Conservation (phyloP, 2,888 invertebrate species). For the Diplazon laetatorius region DNA sequence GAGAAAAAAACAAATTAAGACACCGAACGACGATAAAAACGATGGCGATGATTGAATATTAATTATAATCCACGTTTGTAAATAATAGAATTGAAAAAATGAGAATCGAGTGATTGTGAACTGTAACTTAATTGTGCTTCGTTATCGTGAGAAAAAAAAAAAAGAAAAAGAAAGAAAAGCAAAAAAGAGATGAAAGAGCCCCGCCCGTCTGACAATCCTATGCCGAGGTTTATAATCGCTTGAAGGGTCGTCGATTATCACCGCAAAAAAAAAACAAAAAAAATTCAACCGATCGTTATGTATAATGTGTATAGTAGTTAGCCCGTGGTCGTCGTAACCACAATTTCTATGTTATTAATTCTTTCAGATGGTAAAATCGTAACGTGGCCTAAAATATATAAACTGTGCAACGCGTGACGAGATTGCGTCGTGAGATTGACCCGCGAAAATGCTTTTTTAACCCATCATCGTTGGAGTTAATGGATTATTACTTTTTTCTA, state of each 20-base stretch:
- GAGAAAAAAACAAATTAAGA: not conserved
- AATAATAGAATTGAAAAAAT: slow-evolving; percentile 28
- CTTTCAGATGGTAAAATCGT: slow-evolving; percentile 27
- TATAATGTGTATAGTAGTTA: slow-evolving; percentile 32
- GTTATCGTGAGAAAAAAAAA: slow-evolving; percentile 42
- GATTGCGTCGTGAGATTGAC: slow-evolving; percentile 12
- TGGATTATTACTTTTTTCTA: not conserved
- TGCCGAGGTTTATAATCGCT: slow-evolving; percentile 55
- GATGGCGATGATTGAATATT: slow-evolving; percentile 18
- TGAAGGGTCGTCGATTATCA: slow-evolving; percentile 28
- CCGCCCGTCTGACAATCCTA: slow-evolving; percentile 59
- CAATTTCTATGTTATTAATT: slow-evolving; percentile 8
- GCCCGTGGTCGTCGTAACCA: slow-evolving; percentile 1
- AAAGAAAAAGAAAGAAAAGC: slow-evolving; percentile 20
- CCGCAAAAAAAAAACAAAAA: too few species aligned
- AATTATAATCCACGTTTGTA: slow-evolving; percentile 51
- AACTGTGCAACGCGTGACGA: slow-evolving; percentile 2
- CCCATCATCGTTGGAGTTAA: not conserved
- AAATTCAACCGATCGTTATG: slow-evolving; percentile 6
- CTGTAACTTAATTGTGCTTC: slow-evolving; percentile 54
- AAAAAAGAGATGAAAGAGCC: too few species aligned
- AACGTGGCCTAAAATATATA: slow-evolving; percentile 52
- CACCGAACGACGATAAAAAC: slow-evolving; percentile 18
- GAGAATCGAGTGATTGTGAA: slow-evolving; percentile 40
- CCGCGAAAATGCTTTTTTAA: not conserved